Conservation (phyloP, 2,888 invertebrate species). For the Cinara cedri region DNA sequence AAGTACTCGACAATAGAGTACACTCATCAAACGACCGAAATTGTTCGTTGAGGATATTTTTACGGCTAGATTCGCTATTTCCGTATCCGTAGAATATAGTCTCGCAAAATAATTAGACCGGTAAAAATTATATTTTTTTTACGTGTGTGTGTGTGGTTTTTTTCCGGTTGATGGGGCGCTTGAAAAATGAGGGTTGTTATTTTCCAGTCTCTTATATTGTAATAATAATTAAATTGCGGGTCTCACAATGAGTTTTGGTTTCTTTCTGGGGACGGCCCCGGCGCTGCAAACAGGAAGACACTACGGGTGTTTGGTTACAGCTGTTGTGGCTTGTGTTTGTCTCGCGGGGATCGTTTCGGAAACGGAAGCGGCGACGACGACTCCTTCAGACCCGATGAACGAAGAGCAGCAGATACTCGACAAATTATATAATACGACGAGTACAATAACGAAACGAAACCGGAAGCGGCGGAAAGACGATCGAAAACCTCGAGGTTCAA, state of each 20-base stretch:
- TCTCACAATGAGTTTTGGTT: conserved; percentile 33
- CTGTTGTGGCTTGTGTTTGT: conserved; percentile 32
- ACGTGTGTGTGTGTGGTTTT: conserved; percentile 20
- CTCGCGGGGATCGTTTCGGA: conserved; percentile 44
- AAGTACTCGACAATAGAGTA: too few species aligned
- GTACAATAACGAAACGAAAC: neutral
- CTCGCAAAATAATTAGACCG: too few species aligned
- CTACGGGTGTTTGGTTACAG: conserved; percentile 52
- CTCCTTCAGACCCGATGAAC: conserved; percentile 30
- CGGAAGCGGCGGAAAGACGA: conserved; percentile 42
- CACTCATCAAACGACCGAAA: too few species aligned
- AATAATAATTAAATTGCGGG: conserved; percentile 23
- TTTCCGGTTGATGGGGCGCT: neutral
- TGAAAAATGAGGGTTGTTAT: conserved; percentile 37
- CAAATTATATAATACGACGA: conserved; percentile 4
- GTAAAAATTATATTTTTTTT: too few species aligned
- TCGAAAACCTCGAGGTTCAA: conserved; percentile 33
- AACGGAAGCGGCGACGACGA: conserved; percentile 54
- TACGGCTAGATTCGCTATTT: too few species aligned
- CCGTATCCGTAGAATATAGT: too few species aligned
- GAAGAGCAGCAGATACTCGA: conserved; percentile 27
- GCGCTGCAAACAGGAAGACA: conserved; percentile 32
- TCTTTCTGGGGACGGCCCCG: neutral
- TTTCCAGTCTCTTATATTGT: conserved; percentile 47
- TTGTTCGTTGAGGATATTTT: too few species aligned